A percentile compares a stretch with the other conserved stretches of the same genome.
Conservation (phyloP, 2,888 invertebrate species). For the Carterocephalus palaemon region DNA sequence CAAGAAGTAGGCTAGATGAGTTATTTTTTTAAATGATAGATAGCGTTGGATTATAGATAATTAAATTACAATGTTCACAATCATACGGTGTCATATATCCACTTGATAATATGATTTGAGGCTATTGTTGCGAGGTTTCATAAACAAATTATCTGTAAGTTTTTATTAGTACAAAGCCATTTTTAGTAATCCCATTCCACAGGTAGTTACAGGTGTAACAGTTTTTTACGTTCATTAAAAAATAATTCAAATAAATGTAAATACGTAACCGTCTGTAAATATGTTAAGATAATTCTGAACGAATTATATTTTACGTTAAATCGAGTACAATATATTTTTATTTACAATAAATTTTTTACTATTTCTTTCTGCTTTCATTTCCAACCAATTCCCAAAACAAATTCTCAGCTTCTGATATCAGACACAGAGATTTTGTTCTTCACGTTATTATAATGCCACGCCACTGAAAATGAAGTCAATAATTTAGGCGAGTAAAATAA, state of each 20-base stretch:
- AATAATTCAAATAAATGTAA: constrained; percentile 29
- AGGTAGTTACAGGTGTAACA: constrained; percentile 1
- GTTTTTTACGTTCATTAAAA: background rate
- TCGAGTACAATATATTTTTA: constrained; percentile 61
- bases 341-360: constrained; percentile 64
- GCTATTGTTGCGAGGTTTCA: background rate
- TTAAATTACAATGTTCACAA: too few relatives aligned
- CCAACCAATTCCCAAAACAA: too few relatives aligned
- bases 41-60: too few relatives aligned
- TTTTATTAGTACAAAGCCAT: constrained; percentile 5
- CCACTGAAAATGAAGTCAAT: too few relatives aligned
- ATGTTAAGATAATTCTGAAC: constrained; percentile 44
- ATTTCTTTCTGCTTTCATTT: constrained; percentile 37
- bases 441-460: too few relatives aligned
- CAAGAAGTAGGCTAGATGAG: too few relatives aligned
- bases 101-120: background rate
- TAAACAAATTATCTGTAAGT: constrained; percentile 1
- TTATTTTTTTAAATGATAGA: too few relatives aligned
- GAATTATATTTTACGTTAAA: constrained; percentile 60
- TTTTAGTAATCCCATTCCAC: constrained; percentile 5
- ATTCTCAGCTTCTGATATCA: too few relatives aligned
- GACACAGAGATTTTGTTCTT: too few relatives aligned
- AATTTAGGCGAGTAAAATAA: too few relatives aligned
- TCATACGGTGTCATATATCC: too few relatives aligned
- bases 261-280: constrained; percentile 36